Conservation (phyloP, 30 jellyfish, hydroid and myxozoan genomes). For the Hydractinia symbiolongicarpus region DNA sequence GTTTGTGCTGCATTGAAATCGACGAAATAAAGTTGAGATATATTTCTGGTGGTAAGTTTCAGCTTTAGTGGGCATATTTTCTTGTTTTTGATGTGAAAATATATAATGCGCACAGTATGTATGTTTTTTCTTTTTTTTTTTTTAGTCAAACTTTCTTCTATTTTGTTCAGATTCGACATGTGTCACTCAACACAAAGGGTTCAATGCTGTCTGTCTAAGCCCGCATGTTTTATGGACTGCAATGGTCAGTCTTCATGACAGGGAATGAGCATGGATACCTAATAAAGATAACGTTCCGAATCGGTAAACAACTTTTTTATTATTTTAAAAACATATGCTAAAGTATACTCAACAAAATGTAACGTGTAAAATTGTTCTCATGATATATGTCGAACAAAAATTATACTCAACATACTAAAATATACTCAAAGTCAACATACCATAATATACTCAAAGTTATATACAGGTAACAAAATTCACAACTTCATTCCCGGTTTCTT, state of each 20-base stretch:
- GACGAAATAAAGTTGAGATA: not conserved
- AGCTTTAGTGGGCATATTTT: not conserved
- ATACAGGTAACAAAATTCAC: no score
- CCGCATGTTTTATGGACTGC: slow-evolving; percentile 4
- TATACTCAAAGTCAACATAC: no score
- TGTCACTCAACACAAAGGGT: not conserved
- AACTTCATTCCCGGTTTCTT: not conserved
- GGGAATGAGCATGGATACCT: not conserved
- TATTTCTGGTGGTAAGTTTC: slow-evolving; percentile 2
- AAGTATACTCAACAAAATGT: no score
- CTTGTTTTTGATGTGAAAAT: not conserved
- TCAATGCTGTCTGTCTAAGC: not conserved
- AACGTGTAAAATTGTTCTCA: no score
- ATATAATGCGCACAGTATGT: no score
- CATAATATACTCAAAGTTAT: no score
- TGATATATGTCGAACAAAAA: no score
- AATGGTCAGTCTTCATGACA: not conserved
- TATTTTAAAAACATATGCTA: no score
- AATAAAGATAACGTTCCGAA: not conserved
- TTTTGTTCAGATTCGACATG: not conserved
- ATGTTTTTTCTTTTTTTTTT: no score
- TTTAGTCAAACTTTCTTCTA: not conserved
- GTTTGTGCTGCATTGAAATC: slow-evolving; percentile 6
- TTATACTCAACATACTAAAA: no score
- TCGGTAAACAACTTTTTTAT: no score